A percentile compares a stretch with the other conserved stretches of the same genome.
Evolutionary conservation across 2,888 invertebrate species (phyloP).

Genomic region (Seira sanloemensis): DNA sequence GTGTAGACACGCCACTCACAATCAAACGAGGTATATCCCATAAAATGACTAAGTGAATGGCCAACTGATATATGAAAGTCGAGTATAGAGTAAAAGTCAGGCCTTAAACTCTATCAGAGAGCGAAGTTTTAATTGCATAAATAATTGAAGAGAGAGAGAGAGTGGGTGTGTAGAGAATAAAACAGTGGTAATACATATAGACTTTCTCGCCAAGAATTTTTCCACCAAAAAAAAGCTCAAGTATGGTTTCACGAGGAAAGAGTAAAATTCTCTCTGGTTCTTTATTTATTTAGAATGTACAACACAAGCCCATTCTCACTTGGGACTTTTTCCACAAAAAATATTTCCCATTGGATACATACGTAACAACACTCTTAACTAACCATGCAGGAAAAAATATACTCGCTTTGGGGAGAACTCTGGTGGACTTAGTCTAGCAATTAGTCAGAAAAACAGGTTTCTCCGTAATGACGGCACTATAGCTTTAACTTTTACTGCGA

Average conservation of each 20-base stretch:
- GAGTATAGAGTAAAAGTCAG: slow-evolving; percentile 5
- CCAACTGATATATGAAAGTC: slow-evolving; percentile 1
- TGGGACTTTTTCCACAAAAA: slow-evolving; percentile 37
- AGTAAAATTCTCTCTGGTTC: slow-evolving; percentile 1
- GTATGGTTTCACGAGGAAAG: not conserved
- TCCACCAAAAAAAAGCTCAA: not conserved
- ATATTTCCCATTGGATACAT: slow-evolving; percentile 29
- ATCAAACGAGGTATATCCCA: not conserved
- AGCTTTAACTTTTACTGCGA: slow-evolving; percentile 6
- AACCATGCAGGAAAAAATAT: slow-evolving; percentile 3
- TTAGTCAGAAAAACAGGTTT: slow-evolving; percentile 16
- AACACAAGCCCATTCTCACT: slow-evolving; percentile 27
- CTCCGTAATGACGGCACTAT: not conserved
- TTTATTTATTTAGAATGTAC: slow-evolving; percentile 11
- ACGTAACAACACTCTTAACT: slow-evolving; percentile 2
- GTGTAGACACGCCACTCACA: slow-evolving; percentile 35
- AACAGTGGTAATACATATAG: not conserved
- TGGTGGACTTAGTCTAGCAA: not conserved
- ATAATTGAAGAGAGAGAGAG: slow-evolving; percentile 55
- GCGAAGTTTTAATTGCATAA: slow-evolving; percentile 56
- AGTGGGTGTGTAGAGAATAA: no score
- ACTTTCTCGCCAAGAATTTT: not conserved
- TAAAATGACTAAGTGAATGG: slow-evolving; percentile 7
- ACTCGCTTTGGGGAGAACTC: not conserved
- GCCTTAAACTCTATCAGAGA: slow-evolving; percentile 38